phyloP scores from a whole-genome alignment of 1,140 invertebrate genomes.

The Tribolium castaneum region DNA sequence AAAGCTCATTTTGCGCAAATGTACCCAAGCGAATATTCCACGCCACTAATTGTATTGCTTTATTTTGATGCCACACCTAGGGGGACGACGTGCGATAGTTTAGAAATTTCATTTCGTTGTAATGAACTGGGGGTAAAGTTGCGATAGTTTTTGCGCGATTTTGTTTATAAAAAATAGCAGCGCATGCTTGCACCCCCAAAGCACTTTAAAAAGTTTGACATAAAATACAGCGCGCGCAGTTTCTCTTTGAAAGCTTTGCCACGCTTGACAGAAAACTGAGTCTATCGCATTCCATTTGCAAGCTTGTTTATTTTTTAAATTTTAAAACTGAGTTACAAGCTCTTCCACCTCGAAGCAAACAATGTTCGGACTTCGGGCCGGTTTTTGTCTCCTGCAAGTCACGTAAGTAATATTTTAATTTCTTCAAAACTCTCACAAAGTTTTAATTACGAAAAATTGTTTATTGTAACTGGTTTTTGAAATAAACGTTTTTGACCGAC shows the following conservation, averaged over 20 bases:
- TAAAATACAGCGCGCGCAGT: slow-evolving; percentile 26
- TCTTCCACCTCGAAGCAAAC: background rate
- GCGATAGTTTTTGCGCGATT: background rate
- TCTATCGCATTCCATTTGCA: background rate
- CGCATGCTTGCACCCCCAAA: slow-evolving; percentile 16
- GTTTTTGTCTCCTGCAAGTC: background rate
- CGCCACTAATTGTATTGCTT: background rate
- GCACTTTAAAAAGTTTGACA: slow-evolving; percentile 31
- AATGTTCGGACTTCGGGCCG: background rate
- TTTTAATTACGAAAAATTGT: background rate
- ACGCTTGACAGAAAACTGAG: slow-evolving; percentile 13
- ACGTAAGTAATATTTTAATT: background rate
- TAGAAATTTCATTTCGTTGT: background rate
- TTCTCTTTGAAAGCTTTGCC: slow-evolving; percentile 21
- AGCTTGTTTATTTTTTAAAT: slow-evolving; percentile 10
- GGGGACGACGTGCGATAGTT: background rate
- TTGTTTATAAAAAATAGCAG: background rate
- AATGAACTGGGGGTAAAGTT: too few relatives aligned
- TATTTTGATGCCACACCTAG: background rate
- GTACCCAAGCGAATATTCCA: background rate
- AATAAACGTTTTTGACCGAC: too few relatives aligned
- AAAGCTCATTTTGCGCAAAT: background rate
- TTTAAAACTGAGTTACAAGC: background rate
- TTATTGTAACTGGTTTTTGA: too few relatives aligned
- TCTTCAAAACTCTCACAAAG: background rate